These are phyloP conservation scores for Nymphalis urticae DNA, from an alignment of 2,888 invertebrate genomes.

Conservation along the genomic window DNA sequence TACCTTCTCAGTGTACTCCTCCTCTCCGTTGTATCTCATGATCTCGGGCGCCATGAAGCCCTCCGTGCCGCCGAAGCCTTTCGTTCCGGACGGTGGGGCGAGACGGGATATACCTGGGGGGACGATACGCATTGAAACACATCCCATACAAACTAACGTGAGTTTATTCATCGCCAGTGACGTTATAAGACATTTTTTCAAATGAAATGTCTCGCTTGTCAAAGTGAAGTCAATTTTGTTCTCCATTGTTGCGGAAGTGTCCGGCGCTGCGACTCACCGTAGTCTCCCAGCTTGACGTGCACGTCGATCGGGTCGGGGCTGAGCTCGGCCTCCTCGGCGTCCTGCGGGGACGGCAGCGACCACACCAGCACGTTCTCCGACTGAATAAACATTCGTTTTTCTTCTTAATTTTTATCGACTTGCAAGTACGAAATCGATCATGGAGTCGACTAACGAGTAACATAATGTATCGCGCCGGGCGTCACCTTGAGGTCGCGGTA, in stretches of 20 bases:
- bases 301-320: constrained; percentile 76
- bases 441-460: no score
- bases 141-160: no score
- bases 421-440: no score
- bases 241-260: not conserved
- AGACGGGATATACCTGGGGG: constrained; percentile 90
- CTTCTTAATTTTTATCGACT: no score
- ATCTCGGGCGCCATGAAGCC: constrained; percentile 99
- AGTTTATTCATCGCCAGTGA: no score
- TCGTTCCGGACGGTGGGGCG: constrained; percentile 94
- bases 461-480: not conserved
- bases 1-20: constrained; percentile 98
- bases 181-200: not conserved
- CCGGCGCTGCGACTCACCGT: constrained; percentile 80
- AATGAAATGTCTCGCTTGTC: not conserved
- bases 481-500: constrained; percentile 88
- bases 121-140: not conserved
- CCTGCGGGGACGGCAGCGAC: constrained; percentile 91
- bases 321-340: constrained; percentile 82
- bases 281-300: constrained; percentile 97
- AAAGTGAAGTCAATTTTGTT: no score
- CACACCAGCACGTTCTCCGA: constrained; percentile 99
- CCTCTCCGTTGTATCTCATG: constrained; percentile 98
- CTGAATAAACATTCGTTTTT: constrained; percentile 72
- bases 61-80: constrained; percentile 99